A percentile compares a stretch with the other conserved stretches of the same genome.
Conservation (phyloP, 2,113 vertebrate genomes). For the Oenanthe oenanthe region DNA sequence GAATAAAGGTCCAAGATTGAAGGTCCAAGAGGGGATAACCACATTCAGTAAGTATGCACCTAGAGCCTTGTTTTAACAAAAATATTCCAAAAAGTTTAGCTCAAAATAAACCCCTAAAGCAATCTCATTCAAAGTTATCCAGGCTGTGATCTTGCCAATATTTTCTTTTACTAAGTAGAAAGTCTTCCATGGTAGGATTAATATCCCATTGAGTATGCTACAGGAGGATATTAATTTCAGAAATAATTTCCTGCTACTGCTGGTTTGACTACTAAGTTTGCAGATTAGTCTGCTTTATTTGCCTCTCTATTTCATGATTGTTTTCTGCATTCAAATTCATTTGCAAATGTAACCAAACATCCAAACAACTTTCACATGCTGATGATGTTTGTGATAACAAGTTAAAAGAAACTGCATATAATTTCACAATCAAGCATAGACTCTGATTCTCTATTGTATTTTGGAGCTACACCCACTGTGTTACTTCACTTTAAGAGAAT, state of each 20-base stretch:
- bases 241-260: neutral
- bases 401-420: neutral
- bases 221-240: neutral
- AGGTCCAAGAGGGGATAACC: neutral
- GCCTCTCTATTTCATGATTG: neutral
- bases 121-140: neutral
- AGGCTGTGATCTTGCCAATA: neutral
- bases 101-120: fast-evolving
- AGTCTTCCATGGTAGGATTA: neutral
- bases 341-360: neutral
- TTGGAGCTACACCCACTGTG: neutral
- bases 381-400: neutral
- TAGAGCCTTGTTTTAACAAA: neutral
- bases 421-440: neutral
- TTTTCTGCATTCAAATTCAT: neutral
- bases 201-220: neutral
- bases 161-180: neutral
- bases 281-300: neutral
- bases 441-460: neutral
- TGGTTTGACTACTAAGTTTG: neutral
- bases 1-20: neutral
- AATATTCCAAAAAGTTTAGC: neutral
- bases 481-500: neutral
- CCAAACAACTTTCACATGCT: neutral
- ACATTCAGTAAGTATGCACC: neutral